Evolutionary conservation across 1,140 invertebrate species (phyloP).

Genomic region (Apis laboriosa): DNA sequence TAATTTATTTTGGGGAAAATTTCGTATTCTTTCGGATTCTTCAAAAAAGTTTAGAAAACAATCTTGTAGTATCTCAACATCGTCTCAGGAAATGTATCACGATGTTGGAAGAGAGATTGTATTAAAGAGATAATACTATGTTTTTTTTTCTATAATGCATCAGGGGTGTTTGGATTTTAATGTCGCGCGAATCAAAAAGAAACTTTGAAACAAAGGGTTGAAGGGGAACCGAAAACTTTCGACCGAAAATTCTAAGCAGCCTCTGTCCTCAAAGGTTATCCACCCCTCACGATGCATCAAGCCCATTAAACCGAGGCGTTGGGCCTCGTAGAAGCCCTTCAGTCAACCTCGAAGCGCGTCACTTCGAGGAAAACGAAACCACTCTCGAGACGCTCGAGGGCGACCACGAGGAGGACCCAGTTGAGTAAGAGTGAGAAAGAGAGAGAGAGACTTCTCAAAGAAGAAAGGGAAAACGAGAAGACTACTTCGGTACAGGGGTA

Average conservation of each 20-base stretch:
- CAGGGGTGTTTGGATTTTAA: too few species aligned
- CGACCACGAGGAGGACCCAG: background rate
- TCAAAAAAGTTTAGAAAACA: too few species aligned
- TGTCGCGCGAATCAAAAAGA: background rate
- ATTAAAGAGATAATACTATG: too few species aligned
- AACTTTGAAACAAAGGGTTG: background rate
- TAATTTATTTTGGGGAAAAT: too few species aligned
- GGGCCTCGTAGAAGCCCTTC: slow-evolving; percentile 25
- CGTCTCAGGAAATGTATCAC: too few species aligned
- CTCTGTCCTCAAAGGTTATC: slow-evolving; percentile 21
- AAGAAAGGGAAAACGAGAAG: background rate
- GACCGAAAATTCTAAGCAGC: background rate
- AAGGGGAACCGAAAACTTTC: background rate
- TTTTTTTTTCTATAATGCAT: too few species aligned
- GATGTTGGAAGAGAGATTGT: too few species aligned
- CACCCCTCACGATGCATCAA: slow-evolving; percentile 41
- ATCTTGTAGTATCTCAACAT: too few species aligned
- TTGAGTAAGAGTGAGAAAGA: too few species aligned
- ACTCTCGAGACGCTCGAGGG: slow-evolving; percentile 23
- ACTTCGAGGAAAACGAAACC: slow-evolving; percentile 44
- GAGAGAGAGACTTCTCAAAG: background rate
- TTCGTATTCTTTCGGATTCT: too few species aligned
- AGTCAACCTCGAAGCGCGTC: slow-evolving; percentile 23
- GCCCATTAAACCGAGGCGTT: slow-evolving; percentile 43
- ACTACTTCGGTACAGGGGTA: background rate